Base-by-base conservation (phyloP, 30 jellyfish, hydroid and myxozoan genomes). In the Chrysaora quinquecirrha region DNA sequence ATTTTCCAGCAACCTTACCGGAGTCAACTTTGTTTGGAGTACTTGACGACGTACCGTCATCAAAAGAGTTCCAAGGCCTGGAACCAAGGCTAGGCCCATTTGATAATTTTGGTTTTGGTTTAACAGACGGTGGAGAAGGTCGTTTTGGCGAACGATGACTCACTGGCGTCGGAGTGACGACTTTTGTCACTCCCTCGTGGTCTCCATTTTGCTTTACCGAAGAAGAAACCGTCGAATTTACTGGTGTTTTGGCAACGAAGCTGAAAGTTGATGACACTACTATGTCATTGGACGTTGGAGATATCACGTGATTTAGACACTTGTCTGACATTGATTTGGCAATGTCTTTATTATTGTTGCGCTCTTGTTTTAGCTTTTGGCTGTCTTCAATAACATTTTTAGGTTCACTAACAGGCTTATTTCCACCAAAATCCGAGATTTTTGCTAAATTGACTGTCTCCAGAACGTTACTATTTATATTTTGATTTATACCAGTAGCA, bases 51-150 rank as follows among this genome's bases (percentile, higher is more conserved):
- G 54, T 38, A 38, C 27, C 68, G 19, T 20, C 19, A 20, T 52
- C 68, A 10, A 52, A 25, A 9, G 68, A 52, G 27, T 52, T 16
- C 68, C 68, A 52, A 3, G 68, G 68, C 25, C 68, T 16, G 4
- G 19, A 25, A 12, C 56, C 82, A 70, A 82, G 18, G 31, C 84
- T 80, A 49, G 83, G 90, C 32, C 83, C 22, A 22, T 56, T 80
- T 65, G 84, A 75, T 1, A 62, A 46, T 1, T 49, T 66, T 31
- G 90, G 92, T 31, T 82, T 82, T 3, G 92, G 92, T 30, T 28
- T 69, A 24, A 82, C 85, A 2, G 84, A 16, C 24, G 92, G 92
- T 21, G 92, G 92, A 24, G 82, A 20, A 6, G 92, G 64, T 67
- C 38, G 50, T 1, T 47, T 31, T 52, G 73, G 35, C 6, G 54